phyloP scores from a whole-genome alignment of 1,140 invertebrate genomes.

The Apocrypta bakeri region DNA sequence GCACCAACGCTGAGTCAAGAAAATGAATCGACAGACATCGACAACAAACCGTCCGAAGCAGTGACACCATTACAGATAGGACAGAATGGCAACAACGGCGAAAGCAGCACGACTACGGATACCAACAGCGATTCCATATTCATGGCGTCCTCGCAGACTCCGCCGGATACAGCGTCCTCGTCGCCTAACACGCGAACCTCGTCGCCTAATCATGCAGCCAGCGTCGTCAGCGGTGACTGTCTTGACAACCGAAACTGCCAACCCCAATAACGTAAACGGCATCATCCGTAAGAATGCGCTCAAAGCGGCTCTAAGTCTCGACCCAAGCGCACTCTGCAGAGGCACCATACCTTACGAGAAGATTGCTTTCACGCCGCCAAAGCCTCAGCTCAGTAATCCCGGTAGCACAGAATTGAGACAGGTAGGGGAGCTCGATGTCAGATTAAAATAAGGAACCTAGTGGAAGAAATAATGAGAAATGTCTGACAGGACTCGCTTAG shows the following conservation, averaged over 20 bases:
- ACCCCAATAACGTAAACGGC: slow-evolving; percentile 64
- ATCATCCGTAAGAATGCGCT: slow-evolving; percentile 67
- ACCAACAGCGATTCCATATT: slow-evolving; percentile 65
- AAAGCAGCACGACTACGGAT: slow-evolving; percentile 64
- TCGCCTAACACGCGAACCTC: slow-evolving; percentile 67
- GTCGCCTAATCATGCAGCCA: slow-evolving; percentile 64
- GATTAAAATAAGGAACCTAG: too few species aligned
- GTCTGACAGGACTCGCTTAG: slow-evolving; percentile 59
- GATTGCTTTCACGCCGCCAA: slow-evolving; percentile 66
- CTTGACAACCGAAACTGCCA: neutral
- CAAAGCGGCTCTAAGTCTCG: slow-evolving; percentile 73
- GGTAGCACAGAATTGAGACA: slow-evolving; percentile 65
- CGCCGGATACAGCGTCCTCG: slow-evolving; percentile 60
- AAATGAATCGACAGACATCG: neutral
- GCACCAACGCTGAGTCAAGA: neutral
- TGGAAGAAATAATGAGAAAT: too few species aligned
- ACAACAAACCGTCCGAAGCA: neutral
- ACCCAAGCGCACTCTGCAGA: slow-evolving; percentile 71
- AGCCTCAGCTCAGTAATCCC: slow-evolving; percentile 63
- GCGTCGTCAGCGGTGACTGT: slow-evolving; percentile 23
- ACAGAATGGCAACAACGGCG: slow-evolving; percentile 46
- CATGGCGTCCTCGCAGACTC: slow-evolving; percentile 59
- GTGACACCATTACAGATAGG: neutral
- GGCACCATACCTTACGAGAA: slow-evolving; percentile 69
- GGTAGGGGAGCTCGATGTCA: slow-evolving; percentile 50